Evolutionary conservation across 2,797 vertebrate species (phyloP), one percentile per base, ranked within the genome.

Genomic region (Hylomyscus alleni): DNA sequence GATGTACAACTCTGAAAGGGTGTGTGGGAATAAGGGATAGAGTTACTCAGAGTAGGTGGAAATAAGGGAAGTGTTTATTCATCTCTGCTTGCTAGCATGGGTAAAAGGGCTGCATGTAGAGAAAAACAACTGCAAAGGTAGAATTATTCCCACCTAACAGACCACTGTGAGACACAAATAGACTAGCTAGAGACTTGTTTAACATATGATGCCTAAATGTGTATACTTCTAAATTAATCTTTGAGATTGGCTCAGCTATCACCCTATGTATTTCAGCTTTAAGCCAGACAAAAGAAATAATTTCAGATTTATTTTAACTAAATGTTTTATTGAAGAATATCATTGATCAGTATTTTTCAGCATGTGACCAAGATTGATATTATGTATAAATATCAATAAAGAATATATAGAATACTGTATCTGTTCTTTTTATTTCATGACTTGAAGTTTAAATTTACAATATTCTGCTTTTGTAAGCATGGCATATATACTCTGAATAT

Each of bases 311-410:
- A 83, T 24, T 65, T 52, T 52, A 31, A 34, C 19, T 65, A 89
- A 84, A 60, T 82, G 13, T 88, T 92, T 78, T 77, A 19, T 26
- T 82, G 62, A 85, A 93, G n/a, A 81, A 75, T 6, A 88, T 78
- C 77, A 93, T 14, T 78, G 44, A 87, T 17, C 19, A 82, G 20
- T n/a, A 67, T 85, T 93, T 96, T 91, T 72, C 13, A 96, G 77
- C 1, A 12, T 47, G 20, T 34, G 17, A 50, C 13, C 60, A 90
- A 94, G 37, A 31, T 54, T 29, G 78, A 65, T 3, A 77, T 75
- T 72, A 84, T 69, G 10, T 72, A 82, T 95, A 95, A 75, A 82
- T n/a, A 52, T 6, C 40, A 93, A 72, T 69, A 96, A 90, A 77
- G 37, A 87, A n/a, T 40, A 82, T 52, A 6, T 10, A 69, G 3